A percentile compares a stretch with the other conserved stretches of the same genome.
Evolutionary conservation across 2,888 invertebrate genomes (phyloP).

Genomic region (Cordilura impudica): DNA sequence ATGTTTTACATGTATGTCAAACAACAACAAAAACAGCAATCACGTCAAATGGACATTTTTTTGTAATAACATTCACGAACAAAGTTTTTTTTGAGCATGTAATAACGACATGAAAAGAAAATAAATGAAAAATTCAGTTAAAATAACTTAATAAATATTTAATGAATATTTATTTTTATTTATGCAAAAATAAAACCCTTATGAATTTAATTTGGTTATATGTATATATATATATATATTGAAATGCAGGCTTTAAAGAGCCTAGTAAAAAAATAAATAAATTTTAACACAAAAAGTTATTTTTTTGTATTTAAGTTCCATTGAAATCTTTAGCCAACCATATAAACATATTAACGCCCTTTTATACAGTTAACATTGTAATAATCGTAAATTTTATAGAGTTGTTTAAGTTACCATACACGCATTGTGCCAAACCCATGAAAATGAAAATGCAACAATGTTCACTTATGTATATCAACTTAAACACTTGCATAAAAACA

Average conservation of each 20-base stretch:
- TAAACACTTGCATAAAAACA: too few species aligned
- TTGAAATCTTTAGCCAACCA: constrained; percentile 48
- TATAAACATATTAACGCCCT: constrained; percentile 59
- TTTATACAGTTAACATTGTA: constrained; percentile 61
- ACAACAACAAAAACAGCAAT: background rate
- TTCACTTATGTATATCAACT: too few species aligned
- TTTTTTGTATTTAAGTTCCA: constrained; percentile 23
- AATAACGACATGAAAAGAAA: constrained; percentile 5
- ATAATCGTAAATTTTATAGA: constrained; percentile 62
- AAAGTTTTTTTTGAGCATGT: background rate
- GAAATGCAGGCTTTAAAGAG: too few species aligned
- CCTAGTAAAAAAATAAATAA: background rate
- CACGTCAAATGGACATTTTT: constrained; percentile 15
- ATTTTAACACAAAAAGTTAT: background rate
- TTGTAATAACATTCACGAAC: constrained; percentile 1
- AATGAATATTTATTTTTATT: background rate
- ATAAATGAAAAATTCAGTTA: constrained; percentile 6
- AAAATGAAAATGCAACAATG: constrained; percentile 63
- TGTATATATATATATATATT: background rate
- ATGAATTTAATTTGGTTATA: constrained; percentile 13
- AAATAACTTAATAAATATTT: constrained; percentile 19
- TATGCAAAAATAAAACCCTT: background rate
- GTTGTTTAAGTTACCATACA: constrained; percentile 53
- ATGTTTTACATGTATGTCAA: background rate
- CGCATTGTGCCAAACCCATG: constrained; percentile 58